phyloP scores from a whole-genome alignment of 2,888 invertebrate genomes.

The Sinentomon sp. region DNA sequence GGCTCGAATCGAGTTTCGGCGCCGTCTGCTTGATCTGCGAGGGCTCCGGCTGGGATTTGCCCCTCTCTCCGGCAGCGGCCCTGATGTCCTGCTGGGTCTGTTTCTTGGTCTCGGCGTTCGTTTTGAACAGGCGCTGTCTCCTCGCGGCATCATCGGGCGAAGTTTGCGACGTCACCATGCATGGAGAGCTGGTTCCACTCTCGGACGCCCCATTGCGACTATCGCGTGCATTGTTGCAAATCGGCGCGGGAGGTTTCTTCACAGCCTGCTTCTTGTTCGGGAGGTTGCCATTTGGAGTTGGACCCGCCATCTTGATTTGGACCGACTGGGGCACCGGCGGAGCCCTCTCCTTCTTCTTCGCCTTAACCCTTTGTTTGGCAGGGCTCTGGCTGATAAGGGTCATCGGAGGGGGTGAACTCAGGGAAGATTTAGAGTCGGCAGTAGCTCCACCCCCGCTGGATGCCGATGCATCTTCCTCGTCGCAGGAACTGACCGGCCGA shows the following conservation, averaged over 20 bases:
- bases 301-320: conserved; percentile 3
- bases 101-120: conserved; percentile 36
- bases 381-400: conserved; percentile 21
- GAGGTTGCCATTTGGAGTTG: background rate
- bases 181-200: too few species aligned
- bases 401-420: too few species aligned
- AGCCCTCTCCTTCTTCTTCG: conserved; percentile 48
- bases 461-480: too few species aligned
- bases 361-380: conserved; percentile 25
- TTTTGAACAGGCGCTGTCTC: conserved; percentile 36
- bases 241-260: conserved; percentile 10
- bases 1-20: background rate
- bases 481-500: too few species aligned
- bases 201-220: background rate
- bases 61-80: too few species aligned
- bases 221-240: conserved; percentile 21
- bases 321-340: conserved; percentile 30
- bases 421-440: too few species aligned
- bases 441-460: too few species aligned
- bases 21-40: background rate
- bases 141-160: too few species aligned
- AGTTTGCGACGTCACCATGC: too few species aligned
- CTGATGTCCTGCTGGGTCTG: conserved; percentile 9
- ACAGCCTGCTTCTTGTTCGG: conserved; percentile 7
- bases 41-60: too few species aligned